Evolutionary conservation across 2,113 vertebrate species (phyloP).

Genomic region (Chionomys nivalis): DNA sequence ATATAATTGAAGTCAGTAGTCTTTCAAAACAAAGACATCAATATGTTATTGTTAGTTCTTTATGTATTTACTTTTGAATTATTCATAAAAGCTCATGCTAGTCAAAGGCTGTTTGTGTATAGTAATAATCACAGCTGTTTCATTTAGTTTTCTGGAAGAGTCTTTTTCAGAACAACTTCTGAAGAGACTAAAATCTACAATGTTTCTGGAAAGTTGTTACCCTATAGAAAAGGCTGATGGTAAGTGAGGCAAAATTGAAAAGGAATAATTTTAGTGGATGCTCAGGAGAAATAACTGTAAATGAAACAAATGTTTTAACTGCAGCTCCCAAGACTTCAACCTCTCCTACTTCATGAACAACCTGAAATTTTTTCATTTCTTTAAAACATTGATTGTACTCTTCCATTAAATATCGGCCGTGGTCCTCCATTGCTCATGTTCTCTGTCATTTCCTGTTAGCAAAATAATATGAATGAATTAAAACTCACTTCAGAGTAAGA

Average conservation of each 20-base stretch:
- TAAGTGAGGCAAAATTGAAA: constrained; percentile 74
- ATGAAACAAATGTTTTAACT: constrained; percentile 73
- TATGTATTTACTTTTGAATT: constrained; percentile 74
- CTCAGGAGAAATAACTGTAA: constrained; percentile 75
- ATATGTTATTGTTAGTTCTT: constrained; percentile 75
- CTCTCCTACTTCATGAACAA: constrained; percentile 76
- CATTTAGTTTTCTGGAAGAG: constrained; percentile 37
- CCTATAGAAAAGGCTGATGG: constrained; percentile 70
- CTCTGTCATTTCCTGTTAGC: constrained; percentile 95
- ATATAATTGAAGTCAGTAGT: constrained; percentile 82
- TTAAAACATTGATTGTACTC: constrained; percentile 83
- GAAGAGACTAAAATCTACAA: constrained; percentile 67
- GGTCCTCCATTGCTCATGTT: constrained; percentile 95
- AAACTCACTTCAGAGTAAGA: constrained; percentile 62
- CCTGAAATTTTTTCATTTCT: constrained; percentile 70
- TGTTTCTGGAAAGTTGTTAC: constrained; percentile 78
- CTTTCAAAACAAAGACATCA: constrained; percentile 88
- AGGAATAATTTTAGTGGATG: constrained; percentile 73
- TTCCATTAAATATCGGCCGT: constrained; percentile 95
- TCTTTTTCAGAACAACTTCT: constrained; percentile 73
- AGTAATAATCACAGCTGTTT: constrained; percentile 51
- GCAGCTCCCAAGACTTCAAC: constrained; percentile 69
- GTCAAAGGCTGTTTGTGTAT: constrained; percentile 63
- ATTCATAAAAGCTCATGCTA: constrained; percentile 79
- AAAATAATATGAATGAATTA: constrained; percentile 81